Evolutionary conservation across 1,140 invertebrate species (phyloP).

Genomic region (Mizuhopecten yessoensis): DNA sequence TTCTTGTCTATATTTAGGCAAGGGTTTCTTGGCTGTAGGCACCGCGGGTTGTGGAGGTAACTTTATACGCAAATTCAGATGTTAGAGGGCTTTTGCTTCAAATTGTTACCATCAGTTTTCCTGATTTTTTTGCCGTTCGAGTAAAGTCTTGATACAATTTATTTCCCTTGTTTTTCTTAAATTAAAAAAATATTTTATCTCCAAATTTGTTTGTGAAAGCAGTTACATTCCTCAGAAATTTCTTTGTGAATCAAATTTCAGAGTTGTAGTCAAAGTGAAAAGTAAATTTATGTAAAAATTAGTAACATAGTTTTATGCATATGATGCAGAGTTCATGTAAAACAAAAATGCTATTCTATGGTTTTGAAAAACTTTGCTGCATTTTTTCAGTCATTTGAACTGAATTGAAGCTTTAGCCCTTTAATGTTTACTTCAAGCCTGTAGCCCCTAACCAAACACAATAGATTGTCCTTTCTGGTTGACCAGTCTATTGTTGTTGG

Average conservation of each 20-base stretch:
- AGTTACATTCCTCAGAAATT: too few relatives aligned
- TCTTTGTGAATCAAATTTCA: background rate
- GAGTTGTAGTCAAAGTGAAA: background rate
- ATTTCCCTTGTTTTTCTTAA: too few relatives aligned
- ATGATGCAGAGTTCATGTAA: background rate
- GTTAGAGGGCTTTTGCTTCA: background rate
- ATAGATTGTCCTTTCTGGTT: constrained; percentile 13
- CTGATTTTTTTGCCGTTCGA: background rate
- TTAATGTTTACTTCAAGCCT: background rate
- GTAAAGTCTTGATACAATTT: too few relatives aligned
- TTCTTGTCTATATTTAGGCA: constrained; percentile 34
- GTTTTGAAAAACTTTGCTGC: background rate
- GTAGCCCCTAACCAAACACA: background rate
- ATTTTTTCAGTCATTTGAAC: background rate
- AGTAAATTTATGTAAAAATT: background rate
- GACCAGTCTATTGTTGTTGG: constrained; percentile 2
- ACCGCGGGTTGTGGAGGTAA: constrained; percentile 22
- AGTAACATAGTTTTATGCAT: background rate
- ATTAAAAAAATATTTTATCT: too few relatives aligned
- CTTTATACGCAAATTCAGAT: background rate
- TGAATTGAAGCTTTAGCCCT: background rate
- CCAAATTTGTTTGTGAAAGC: too few relatives aligned
- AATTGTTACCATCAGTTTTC: background rate
- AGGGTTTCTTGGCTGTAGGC: background rate
- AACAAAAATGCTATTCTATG: too few relatives aligned